Conservation (phyloP, 1,140 invertebrate genomes). For the Hycleus phaleratus region DNA sequence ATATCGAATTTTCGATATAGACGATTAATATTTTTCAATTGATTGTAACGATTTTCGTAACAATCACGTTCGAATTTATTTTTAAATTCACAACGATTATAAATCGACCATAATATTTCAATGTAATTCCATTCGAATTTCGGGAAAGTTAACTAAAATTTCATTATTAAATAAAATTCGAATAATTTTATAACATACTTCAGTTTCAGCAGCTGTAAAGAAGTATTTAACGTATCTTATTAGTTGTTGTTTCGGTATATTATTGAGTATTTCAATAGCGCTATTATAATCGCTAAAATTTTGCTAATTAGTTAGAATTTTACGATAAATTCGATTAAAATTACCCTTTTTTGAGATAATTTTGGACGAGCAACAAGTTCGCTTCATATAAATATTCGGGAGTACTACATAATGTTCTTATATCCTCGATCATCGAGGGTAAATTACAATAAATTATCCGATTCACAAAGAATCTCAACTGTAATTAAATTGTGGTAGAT, state of each 20-base stretch:
- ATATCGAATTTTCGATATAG: no score
- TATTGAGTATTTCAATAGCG: no score
- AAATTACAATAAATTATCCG: conserved; percentile 27
- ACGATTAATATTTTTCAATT: no score
- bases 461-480: conserved; percentile 20
- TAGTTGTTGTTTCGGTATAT: no score
- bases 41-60: no score
- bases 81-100: background rate
- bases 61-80: background rate
- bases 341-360: conserved; percentile 21
- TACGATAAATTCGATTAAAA: background rate
- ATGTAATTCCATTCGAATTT: background rate
- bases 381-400: conserved; percentile 8
- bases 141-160: no score
- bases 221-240: no score
- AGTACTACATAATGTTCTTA: conserved; percentile 22
- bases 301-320: conserved; percentile 1
- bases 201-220: no score
- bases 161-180: no score
- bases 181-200: no score
- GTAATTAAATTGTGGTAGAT: background rate
- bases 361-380: conserved; percentile 19
- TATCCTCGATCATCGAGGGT: conserved; percentile 22
- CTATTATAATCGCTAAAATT: conserved; percentile 11
- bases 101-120: conserved; percentile 1